Percentiles rank a stretch among this genome's conserved stretches.
Conservation (phyloP, 2,797 vertebrate species). For the Sphenodon punctatus region DNA sequence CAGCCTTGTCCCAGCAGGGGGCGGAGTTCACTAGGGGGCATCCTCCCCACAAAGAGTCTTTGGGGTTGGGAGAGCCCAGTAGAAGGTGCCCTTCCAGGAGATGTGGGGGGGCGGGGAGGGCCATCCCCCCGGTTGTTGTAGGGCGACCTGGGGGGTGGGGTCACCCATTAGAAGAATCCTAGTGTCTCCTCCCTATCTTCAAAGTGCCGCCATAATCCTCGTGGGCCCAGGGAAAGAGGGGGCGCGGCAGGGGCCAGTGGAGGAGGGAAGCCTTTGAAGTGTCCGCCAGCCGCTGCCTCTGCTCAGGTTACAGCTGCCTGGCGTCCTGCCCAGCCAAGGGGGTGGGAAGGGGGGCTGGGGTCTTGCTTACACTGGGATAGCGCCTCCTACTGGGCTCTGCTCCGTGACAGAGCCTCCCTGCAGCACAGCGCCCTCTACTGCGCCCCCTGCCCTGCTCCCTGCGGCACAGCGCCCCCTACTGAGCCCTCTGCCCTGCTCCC, state of each 20-base stretch:
- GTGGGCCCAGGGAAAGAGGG: neutral
- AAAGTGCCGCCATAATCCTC: neutral
- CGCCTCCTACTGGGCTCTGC: neutral
- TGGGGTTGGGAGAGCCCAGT: too few species aligned
- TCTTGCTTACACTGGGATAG: neutral
- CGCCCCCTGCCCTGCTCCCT: too few species aligned
- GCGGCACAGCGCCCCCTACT: neutral
- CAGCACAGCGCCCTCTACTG: neutral
- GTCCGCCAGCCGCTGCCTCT: neutral
- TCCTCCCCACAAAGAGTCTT: too few species aligned
- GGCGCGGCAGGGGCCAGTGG: too few species aligned
- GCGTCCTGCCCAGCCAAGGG: neutral
- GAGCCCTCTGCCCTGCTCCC: too few species aligned
- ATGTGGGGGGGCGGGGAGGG: too few species aligned
- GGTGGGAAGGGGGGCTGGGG: neutral
- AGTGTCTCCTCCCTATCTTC: neutral
- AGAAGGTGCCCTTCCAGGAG: too few species aligned
- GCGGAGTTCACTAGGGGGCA: too few species aligned
- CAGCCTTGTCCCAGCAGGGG: neutral
- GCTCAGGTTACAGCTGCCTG: conserved; percentile 11
- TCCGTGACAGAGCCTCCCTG: neutral
- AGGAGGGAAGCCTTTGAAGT: conserved; percentile 26
- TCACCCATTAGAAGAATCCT: neutral
- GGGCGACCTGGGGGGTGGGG: neutral
- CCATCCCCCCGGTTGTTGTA: too few species aligned